Base-by-base conservation (phyloP, 2,888 invertebrate genomes). In the Camponotus fellah region DNA sequence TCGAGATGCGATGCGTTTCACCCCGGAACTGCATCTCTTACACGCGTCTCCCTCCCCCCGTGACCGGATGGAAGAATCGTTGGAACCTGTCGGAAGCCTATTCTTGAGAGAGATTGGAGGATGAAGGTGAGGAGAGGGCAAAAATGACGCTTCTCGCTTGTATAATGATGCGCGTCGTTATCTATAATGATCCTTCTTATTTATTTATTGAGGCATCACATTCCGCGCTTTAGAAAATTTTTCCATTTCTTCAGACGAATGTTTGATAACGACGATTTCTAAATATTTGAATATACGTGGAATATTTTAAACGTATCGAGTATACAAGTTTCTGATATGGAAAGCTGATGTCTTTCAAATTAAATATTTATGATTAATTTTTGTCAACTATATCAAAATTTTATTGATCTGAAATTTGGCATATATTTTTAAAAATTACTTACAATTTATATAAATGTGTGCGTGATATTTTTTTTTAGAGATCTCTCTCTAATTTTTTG, bases 1-100 rank as follows among this genome's bases (percentile, higher is more conserved):
- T 43, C 69, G 26, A 56, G 37, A 71, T 75, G 68, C 60, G 37
- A 71, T 75, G 68, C 60, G 68, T 53, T 72, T 68, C 86, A 85
- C 86, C 86, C 87, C 90, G 89, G 85, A 89, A 89, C 87, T 89
- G 86, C 89, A 86, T 75, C 82, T 69, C 71, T 79, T 85, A 71
- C 75, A 49, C 58, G 53, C 26, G 81, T 80, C 58, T 68, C 26
- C 26, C 26, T 2, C 26, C 26, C 26, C 26, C 37, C 49, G 56
- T 21, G 40, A 53, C 60, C 77, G 46, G 53, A 40, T 56, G 43
- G 84, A 83, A 40, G 75, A 75, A 49, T 76, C 82, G 89, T 82
- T 77, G 80, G 80, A 79, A 81, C 71, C 56, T 76, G 58, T 62
- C 32, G 81, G 32, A 43, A 21, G 58, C 40, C 43, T 17, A 37